Percentiles rank a stretch among this genome's conserved stretches.
Evolutionary conservation across 2,797 vertebrate genomes (phyloP).

Genomic region (Pempheris klunzingeri): DNA sequence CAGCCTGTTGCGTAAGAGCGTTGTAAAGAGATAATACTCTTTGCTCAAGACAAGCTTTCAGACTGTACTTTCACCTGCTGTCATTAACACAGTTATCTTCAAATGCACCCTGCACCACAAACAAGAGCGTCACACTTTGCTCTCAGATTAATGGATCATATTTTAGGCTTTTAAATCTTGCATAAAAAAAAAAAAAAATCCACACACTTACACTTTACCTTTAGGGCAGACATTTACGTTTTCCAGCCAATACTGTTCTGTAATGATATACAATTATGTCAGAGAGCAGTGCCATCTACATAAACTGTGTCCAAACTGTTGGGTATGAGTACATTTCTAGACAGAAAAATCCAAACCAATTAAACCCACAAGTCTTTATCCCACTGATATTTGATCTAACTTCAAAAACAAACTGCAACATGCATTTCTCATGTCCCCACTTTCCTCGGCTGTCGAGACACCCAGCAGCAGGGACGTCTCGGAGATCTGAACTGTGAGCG

Average conservation of each 20-base stretch:
- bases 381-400: slow-evolving; percentile 47
- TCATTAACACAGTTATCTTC: slow-evolving; percentile 70
- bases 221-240: slow-evolving; percentile 37
- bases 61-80: slow-evolving; percentile 72
- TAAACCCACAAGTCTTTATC: slow-evolving; percentile 35
- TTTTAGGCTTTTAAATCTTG: slow-evolving; percentile 30
- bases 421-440: slow-evolving; percentile 12
- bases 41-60: slow-evolving; percentile 65
- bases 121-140: slow-evolving; percentile 24
- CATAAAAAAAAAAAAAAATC: not conserved
- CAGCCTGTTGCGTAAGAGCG: slow-evolving; percentile 76
- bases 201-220: slow-evolving; percentile 30
- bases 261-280: slow-evolving; percentile 65
- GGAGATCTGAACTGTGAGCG: slow-evolving; percentile 2
- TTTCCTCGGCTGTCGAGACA: slow-evolving; percentile 18
- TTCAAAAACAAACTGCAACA: slow-evolving; percentile 38
- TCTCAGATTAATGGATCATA: slow-evolving; percentile 25
- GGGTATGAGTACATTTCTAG: slow-evolving; percentile 42
- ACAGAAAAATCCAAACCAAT: slow-evolving; percentile 44
- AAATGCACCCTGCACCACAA: slow-evolving; percentile 46
- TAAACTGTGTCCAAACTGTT: slow-evolving; percentile 52
- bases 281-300: slow-evolving; percentile 40
- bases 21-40: slow-evolving; percentile 77
- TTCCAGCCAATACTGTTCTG: slow-evolving; percentile 52
- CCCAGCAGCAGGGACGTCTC: slow-evolving; percentile 22